phyloP scores from a whole-genome alignment of 92 coral and sea anemone genomes.

The Pocillopora meandrina region DNA sequence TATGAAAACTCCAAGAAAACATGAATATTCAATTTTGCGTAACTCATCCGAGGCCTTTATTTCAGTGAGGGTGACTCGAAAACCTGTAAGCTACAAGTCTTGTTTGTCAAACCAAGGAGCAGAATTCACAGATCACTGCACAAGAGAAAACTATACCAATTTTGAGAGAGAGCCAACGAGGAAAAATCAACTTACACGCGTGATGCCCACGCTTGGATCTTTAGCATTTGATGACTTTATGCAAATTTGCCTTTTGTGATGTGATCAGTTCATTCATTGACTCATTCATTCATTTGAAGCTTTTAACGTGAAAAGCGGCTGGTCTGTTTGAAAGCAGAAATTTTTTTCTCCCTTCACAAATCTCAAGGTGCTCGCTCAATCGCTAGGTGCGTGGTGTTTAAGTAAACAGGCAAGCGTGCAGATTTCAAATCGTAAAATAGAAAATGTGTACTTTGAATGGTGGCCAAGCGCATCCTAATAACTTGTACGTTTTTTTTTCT shows the following conservation, averaged over 20 bases:
- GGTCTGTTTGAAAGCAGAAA: conserved; percentile 38
- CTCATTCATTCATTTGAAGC: conserved; percentile 42
- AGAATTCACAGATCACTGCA: conserved; percentile 57
- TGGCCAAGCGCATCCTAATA: conserved; percentile 47
- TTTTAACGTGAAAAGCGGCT: conserved; percentile 50
- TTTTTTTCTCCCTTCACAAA: conserved; percentile 25
- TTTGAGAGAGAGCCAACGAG: background rate
- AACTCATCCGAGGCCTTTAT: conserved; percentile 32
- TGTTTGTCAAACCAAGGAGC: conserved; percentile 38
- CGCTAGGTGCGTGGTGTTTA: conserved; percentile 29
- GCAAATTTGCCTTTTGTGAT: conserved; percentile 75
- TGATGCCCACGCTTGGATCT: conserved; percentile 26
- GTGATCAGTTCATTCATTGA: conserved; percentile 73
- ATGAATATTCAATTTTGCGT: conserved; percentile 58
- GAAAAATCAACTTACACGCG: conserved; percentile 34
- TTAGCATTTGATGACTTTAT: conserved; percentile 35
- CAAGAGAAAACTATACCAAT: conserved; percentile 28
- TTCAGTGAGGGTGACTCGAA: conserved; percentile 37
- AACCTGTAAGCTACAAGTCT: conserved; percentile 51
- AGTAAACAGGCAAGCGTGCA: conserved; percentile 46
- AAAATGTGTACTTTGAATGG: conserved; percentile 46
- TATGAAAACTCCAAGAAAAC: conserved; percentile 31
- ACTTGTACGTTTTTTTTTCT: conserved; percentile 34
- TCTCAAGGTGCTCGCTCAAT: conserved; percentile 36
- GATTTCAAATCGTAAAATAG: conserved; percentile 24